Evolutionary conservation across 2,113 vertebrate genomes (phyloP).

Genomic region (Lycaon pictus): DNA sequence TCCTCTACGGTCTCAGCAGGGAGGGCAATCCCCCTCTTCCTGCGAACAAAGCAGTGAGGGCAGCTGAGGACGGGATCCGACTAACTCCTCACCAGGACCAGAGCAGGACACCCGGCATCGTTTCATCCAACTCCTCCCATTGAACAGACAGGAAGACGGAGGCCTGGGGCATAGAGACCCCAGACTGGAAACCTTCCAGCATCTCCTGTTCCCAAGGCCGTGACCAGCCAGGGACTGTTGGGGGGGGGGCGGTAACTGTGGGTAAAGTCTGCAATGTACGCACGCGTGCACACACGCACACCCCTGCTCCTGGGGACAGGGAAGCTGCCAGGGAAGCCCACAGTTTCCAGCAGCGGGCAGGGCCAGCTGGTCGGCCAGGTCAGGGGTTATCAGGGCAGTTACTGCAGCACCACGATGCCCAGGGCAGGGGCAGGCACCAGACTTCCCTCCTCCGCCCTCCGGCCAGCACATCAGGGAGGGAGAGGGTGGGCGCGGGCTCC

Average conservation of each 20-base stretch:
- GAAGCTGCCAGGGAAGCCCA: neutral
- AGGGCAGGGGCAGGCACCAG: neutral
- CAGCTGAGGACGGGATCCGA: neutral
- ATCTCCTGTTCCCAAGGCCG: neutral
- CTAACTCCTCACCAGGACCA: neutral
- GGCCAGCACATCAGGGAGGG: neutral
- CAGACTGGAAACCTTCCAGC: neutral
- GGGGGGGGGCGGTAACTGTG: neutral
- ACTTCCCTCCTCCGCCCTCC: neutral
- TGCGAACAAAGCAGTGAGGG: constrained; percentile 71
- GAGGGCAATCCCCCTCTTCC: constrained; percentile 91
- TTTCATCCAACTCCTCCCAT: neutral
- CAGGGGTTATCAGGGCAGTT: neutral
- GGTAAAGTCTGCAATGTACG: neutral
- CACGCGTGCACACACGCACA: neutral
- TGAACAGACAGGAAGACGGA: neutral
- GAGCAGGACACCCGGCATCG: neutral
- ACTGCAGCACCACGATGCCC: neutral
- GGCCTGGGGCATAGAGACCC: neutral
- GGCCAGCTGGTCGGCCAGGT: neutral
- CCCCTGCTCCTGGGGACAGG: neutral
- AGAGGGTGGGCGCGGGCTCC: too few relatives aligned
- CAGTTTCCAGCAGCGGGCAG: neutral
- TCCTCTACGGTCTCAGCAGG: constrained; percentile 83
- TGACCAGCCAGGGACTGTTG: neutral